Percentiles rank a stretch among this genome's conserved stretches.
Evolutionary conservation across 2,888 invertebrate genomes (phyloP).

Genomic region (Cantharis rustica): DNA sequence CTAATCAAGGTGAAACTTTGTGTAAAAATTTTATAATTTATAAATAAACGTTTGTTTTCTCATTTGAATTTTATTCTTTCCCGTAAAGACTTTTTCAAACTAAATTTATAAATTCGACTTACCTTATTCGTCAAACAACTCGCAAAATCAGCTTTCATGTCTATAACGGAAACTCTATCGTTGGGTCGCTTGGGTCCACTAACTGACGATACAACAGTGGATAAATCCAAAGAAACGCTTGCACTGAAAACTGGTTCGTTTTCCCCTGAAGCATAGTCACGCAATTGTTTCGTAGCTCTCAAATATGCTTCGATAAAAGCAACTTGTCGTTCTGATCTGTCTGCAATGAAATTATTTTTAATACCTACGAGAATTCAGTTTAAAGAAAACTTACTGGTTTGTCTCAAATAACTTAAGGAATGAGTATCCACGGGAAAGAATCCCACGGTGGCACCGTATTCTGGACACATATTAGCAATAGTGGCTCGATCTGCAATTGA

Average conservation of each 20-base stretch:
- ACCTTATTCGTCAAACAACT: conserved; percentile 88
- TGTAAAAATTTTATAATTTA: background rate
- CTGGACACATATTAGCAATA: conserved; percentile 98
- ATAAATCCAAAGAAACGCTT: conserved; percentile 83
- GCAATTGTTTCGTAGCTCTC: conserved; percentile 77
- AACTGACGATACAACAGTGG: conserved; percentile 89
- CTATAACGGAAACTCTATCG: conserved; percentile 87
- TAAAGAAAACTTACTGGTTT: conserved; percentile 72
- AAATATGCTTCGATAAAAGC: conserved; percentile 82
- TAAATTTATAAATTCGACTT: conserved; percentile 42
- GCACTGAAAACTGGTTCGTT: conserved; percentile 88
- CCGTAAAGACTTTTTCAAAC: too few species aligned
- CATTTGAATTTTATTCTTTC: too few species aligned
- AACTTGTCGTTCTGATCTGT: conserved; percentile 78
- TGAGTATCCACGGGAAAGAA: conserved; percentile 89
- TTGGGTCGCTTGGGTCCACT: conserved; percentile 98
- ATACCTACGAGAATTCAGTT: background rate
- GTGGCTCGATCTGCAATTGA: conserved; percentile 97
- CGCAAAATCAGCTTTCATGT: conserved; percentile 89
- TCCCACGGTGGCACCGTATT: conserved; percentile 96
- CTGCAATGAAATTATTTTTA: conserved; percentile 56
- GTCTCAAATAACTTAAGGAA: conserved; percentile 81
- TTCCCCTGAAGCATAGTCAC: conserved; percentile 74
- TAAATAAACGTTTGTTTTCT: too few species aligned
- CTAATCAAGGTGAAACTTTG: background rate